These are phyloP conservation scores for Perognathus longimembris DNA, from an alignment of 2,113 vertebrate genomes.

Conservation along the genomic window DNA sequence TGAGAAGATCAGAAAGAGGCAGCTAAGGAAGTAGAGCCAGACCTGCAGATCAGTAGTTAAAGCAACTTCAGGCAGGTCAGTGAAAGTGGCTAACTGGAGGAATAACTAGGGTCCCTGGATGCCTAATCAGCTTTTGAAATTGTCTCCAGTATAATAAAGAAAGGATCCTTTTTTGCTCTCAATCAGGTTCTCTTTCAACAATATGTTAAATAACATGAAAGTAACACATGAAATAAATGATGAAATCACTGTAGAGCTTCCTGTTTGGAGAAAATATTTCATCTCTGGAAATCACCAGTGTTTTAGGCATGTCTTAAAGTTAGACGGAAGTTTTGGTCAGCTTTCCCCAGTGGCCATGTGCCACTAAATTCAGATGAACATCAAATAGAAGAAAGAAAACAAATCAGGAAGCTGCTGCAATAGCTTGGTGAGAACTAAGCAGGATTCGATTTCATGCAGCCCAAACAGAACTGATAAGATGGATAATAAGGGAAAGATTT, in stretches of 20 bases:
- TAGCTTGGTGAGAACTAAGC: background rate
- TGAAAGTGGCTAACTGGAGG: background rate
- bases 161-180: background rate
- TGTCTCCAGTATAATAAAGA: background rate
- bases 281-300: background rate
- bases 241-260: background rate
- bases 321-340: background rate
- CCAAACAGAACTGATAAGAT: background rate
- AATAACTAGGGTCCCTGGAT: background rate
- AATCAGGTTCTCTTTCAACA: background rate
- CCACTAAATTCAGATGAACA: background rate
- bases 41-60: background rate
- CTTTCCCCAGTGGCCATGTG: background rate
- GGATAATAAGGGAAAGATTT: background rate
- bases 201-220: background rate
- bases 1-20: background rate
- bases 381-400: background rate
- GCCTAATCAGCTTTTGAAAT: background rate
- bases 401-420: background rate
- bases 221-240: background rate
- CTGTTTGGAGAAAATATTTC: background rate
- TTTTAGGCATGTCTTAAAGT: background rate
- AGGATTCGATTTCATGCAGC: background rate
- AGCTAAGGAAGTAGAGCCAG: background rate
- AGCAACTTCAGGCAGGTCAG: background rate